Conservation (phyloP, 2,797 vertebrate species). For the Malacoctenus gilli region DNA sequence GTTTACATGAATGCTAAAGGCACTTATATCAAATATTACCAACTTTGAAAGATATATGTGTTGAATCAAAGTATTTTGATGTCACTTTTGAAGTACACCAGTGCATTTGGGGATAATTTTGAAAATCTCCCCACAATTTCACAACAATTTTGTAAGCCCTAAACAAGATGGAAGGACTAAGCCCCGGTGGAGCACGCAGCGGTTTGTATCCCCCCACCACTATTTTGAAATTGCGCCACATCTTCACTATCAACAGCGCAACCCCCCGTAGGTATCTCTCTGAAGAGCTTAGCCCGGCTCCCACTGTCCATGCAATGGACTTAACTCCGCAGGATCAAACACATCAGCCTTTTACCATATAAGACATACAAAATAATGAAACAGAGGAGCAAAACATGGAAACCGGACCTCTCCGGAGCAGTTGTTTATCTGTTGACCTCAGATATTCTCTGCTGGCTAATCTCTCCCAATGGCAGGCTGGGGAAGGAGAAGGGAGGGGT, state of each 20-base stretch:
- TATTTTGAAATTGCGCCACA: conserved; percentile 46
- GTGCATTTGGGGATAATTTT: conserved; percentile 78
- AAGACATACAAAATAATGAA: conserved; percentile 30
- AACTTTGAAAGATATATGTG: conserved; percentile 83
- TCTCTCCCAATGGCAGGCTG: conserved; percentile 42
- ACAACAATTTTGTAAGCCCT: conserved; percentile 79
- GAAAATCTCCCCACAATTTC: conserved; percentile 77
- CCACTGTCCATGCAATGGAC: conserved; percentile 36
- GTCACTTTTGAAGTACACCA: conserved; percentile 84
- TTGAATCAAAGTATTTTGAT: conserved; percentile 84
- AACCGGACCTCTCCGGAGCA: conserved; percentile 24
- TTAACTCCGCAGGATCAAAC: conserved; percentile 55
- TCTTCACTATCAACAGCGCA: conserved; percentile 47
- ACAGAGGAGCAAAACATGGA: neutral
- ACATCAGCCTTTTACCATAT: conserved; percentile 19
- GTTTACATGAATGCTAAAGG: conserved; percentile 87
- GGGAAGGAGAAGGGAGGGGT: conserved; percentile 13
- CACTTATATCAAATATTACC: conserved; percentile 83
- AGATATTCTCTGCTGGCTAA: conserved; percentile 53
- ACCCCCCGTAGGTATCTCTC: conserved; percentile 61
- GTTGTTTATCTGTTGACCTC: conserved; percentile 66
- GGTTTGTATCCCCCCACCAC: conserved; percentile 44
- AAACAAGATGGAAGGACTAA: conserved; percentile 71
- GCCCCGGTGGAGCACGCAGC: conserved; percentile 51
- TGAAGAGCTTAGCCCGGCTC: conserved; percentile 32